Evolutionary conservation across 2,888 invertebrate species (phyloP), one percentile per base, ranked within the genome.

Genomic region (Spodoptera picta): DNA sequence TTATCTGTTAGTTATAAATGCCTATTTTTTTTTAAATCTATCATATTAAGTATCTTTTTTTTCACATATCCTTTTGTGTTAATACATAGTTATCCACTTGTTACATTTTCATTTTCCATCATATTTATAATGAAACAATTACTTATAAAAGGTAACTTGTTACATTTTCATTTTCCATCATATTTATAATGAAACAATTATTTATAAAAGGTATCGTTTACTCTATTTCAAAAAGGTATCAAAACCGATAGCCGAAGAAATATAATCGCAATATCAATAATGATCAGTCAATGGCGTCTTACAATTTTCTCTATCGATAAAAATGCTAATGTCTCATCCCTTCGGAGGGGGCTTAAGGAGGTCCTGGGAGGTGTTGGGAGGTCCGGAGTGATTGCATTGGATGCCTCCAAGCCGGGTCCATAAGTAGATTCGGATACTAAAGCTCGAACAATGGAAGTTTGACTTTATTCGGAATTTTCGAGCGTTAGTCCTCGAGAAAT

Each of bases 261-360:
- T 73, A 75, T 75, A 73, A 75, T 74, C 63, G 66, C 66, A 69
- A 73, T 63, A 76, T 73, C 69, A 72, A 77, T 73, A 77, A 82
- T 80, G 80, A 79, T 79, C 76, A 76, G 78, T 80, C 87, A 87
- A 88, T 85, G 69, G 79, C 73, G 71, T 75, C 78, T 81, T 67
- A 83, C 83, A 86, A 87, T 86, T 86, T 73, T 84, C 83, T 74
- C 71, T 88, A 89, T 93, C 92, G 90, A 93, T 92, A 93, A 92
- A 92, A 90, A 91, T 92, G 92, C 91, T 88, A 92, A 92, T 91
- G 82, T 82, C 80, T 81, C 88, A 87, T 88, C 89, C 88, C 90
- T 90, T 65, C 57, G 50, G 14, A 45, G 55, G 59, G 67, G 36
- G 36, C 36, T 36, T 36, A 36, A 9, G 60, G 69, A 41, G 47